A percentile compares a stretch with the other conserved stretches of the same genome.
Conservation (phyloP, 2,888 invertebrate species). For the Baccha elongata region DNA sequence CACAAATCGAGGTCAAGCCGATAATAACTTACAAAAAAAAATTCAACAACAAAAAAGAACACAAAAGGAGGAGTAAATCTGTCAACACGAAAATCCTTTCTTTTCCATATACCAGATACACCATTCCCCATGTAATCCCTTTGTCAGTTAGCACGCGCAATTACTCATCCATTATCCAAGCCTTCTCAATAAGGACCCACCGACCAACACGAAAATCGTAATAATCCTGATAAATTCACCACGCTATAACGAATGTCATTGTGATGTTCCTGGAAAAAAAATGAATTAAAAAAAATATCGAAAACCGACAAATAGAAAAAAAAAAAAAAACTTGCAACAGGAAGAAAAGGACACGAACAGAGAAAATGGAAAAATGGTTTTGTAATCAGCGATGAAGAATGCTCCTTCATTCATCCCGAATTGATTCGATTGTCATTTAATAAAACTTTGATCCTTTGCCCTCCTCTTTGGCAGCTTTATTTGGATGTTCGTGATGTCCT, state of each 20-base stretch:
- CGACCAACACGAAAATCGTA: conserved; percentile 44
- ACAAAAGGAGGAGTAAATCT: not conserved
- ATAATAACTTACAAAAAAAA: conserved; percentile 46
- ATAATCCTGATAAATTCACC: conserved; percentile 68
- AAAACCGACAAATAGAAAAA: not conserved
- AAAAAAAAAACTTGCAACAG: conserved; percentile 9
- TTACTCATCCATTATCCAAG: conserved; percentile 65
- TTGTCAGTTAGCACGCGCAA: conserved; percentile 52
- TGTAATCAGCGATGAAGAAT: conserved; percentile 62
- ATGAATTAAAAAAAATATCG: not conserved
- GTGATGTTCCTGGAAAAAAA: conserved; percentile 4
- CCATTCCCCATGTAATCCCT: conserved; percentile 32
- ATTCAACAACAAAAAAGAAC: not conserved
- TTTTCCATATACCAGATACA: not conserved
- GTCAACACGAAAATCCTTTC: not conserved
- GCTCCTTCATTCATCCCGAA: conserved; percentile 44
- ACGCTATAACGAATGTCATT: conserved; percentile 37
- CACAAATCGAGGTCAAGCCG: conserved; percentile 54
- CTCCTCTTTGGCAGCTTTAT: conserved; percentile 22
- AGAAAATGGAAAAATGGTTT: conserved; percentile 61
- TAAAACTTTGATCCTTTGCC: conserved; percentile 54
- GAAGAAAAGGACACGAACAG: conserved; percentile 26
- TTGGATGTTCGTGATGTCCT: conserved; percentile 33
- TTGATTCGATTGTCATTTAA: conserved; percentile 64
- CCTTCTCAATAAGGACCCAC: conserved; percentile 15